Evolutionary conservation across 2,113 vertebrate species (phyloP), one percentile per base, ranked within the genome.

Genomic region (Sciurus niger): DNA sequence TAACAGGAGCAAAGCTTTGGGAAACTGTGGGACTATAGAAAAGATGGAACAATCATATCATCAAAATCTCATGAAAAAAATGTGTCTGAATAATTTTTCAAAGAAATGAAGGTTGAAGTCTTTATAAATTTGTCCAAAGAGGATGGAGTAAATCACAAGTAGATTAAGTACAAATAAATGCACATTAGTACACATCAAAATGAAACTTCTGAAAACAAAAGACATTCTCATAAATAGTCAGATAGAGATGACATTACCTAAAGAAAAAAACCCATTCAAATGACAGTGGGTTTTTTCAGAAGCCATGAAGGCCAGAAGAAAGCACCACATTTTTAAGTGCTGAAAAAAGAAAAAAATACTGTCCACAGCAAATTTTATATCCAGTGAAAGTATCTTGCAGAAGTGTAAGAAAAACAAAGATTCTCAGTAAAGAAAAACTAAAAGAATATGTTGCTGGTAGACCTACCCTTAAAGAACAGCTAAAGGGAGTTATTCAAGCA

Each of bases 71-170:
- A 60, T 34, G 51, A 79, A 92, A 92, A n/a, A 1, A 78, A 37
- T 37, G 10, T 84, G 32, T 78, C 88, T 85, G 34, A 94, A 88
- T 48, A 96, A 37, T 40, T 6, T 67, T 72, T 76, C n/a, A 80
- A 74, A 80, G 9, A 67, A 91, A 53, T 51, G 58, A 68, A 82
- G 9, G 8, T 24, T 79, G n/a, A 88, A 76, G 76, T 30, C 28
- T 76, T 96, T 51, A 87, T 30, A 77, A 82, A 94, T 87, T 70
- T 94, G 76, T 8, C 20, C 78, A 78, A 91, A 91, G 14, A 51
- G 9, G 60, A 68, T 51, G 24, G 17, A 68, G n/a, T 18, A 46
- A 43, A 67, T n/a, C 30, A 53, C 6, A 70, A 60, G 74, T 9
- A 91, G 20, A 86, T 46, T 34, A 94, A 82, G 63, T 67, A 37